Conservation (phyloP, 2,113 vertebrate species). For the Hystrix brachyura region DNA sequence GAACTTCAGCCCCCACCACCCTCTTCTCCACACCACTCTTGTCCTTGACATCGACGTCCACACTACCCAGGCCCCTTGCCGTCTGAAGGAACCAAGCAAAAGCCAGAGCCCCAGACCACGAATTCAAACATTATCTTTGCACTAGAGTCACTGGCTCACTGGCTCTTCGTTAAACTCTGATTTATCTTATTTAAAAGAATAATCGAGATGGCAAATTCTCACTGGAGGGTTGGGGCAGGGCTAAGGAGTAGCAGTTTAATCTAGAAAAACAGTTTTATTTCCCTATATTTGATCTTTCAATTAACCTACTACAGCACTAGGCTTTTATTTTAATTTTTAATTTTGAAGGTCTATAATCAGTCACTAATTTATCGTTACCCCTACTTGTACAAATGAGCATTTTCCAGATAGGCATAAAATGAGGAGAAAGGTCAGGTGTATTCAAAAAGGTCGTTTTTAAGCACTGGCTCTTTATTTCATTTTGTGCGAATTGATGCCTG, state of each 20-base stretch:
- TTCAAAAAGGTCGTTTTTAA: slow-evolving; percentile 2
- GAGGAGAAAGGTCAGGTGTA: background rate
- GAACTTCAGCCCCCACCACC: background rate
- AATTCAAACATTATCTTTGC: background rate
- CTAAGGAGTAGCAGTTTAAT: background rate
- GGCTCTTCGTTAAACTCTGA: slow-evolving; percentile 7
- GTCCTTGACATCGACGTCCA: background rate
- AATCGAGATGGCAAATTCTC: background rate
- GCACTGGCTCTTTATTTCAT: background rate
- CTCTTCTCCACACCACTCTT: background rate
- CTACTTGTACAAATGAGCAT: background rate
- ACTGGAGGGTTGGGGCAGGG: background rate
- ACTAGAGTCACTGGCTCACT: background rate
- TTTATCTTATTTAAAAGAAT: slow-evolving; percentile 35
- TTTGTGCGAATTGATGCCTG: background rate
- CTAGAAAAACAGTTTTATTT: background rate
- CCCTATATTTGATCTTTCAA: background rate
- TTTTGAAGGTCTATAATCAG: background rate
- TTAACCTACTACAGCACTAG: background rate
- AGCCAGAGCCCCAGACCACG: background rate
- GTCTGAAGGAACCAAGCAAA: background rate
- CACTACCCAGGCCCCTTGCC: background rate
- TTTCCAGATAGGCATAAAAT: slow-evolving; percentile 32
- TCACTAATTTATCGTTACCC: background rate
- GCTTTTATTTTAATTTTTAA: slow-evolving; percentile 35